A percentile compares a stretch with the other conserved stretches of the same genome.
Conservation (phyloP, 2,888 invertebrate genomes). For the Diplazon laetatorius region DNA sequence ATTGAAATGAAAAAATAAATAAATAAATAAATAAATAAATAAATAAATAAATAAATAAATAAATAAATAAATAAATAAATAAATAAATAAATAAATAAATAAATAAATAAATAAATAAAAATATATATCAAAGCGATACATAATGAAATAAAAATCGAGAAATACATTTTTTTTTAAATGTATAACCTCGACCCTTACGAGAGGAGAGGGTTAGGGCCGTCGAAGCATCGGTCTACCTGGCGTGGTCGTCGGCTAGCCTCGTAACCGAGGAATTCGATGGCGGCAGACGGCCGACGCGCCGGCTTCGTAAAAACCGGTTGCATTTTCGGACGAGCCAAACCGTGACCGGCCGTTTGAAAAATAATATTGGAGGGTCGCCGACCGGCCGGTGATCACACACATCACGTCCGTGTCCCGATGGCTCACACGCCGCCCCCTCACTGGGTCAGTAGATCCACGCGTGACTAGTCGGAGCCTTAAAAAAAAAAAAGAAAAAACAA, state of each 20-base stretch:
- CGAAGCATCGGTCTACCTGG: background rate
- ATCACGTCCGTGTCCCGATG: constrained; percentile 60
- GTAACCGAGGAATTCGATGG: constrained; percentile 31
- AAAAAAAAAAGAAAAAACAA: too few species aligned
- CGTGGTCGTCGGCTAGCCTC: background rate
- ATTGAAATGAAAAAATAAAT: too few species aligned
- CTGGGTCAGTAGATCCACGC: constrained; percentile 73
- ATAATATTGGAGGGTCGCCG: constrained; percentile 58
- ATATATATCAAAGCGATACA: too few species aligned
- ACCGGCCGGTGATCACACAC: too few species aligned
- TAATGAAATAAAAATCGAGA: too few species aligned
- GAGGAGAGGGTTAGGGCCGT: background rate
- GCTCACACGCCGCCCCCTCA: constrained; percentile 63
- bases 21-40: too few species aligned
- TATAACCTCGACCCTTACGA: background rate
- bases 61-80: too few species aligned
- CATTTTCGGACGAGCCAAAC: constrained; percentile 45
- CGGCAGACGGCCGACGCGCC: constrained; percentile 37
- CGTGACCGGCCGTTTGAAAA: constrained; percentile 35
- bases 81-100: too few species aligned
- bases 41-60: too few species aligned
- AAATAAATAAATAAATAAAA: too few species aligned
- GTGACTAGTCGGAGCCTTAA: too few species aligned
- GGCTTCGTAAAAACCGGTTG: constrained; percentile 53
- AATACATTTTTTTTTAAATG: too few species aligned